phyloP scores from a whole-genome alignment of 2,113 vertebrate species.

The Lichenostomus cassidix region DNA sequence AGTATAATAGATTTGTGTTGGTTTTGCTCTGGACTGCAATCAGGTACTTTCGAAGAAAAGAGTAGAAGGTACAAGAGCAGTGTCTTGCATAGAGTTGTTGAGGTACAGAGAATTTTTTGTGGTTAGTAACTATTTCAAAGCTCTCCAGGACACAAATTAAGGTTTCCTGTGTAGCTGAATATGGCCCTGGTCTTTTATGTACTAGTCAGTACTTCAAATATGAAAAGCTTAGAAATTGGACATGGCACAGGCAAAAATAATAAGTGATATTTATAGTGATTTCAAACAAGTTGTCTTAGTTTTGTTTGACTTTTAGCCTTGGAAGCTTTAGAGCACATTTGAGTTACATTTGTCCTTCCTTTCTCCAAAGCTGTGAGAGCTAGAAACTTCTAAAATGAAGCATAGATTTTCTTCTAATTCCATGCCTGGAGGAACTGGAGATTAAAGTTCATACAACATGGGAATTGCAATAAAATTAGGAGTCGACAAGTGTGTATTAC shows the following conservation, averaged over 20 bases:
- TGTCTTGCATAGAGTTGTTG: background rate
- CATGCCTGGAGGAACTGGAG: background rate
- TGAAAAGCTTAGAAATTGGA: background rate
- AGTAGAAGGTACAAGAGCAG: background rate
- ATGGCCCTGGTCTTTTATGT: background rate
- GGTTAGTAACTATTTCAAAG: background rate
- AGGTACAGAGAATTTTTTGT: background rate
- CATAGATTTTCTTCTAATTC: background rate
- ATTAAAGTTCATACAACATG: background rate
- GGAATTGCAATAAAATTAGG: background rate
- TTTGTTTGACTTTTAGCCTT: background rate
- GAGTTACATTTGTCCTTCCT: background rate
- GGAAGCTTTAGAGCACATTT: background rate
- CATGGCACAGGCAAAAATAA: background rate
- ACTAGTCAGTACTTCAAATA: background rate
- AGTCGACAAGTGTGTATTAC: background rate
- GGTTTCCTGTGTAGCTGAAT: background rate
- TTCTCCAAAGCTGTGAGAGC: background rate
- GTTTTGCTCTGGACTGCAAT: background rate
- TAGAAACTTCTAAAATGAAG: background rate
- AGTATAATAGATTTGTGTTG: background rate
- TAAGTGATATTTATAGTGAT: background rate
- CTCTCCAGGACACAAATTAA: background rate
- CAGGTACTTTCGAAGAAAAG: background rate
- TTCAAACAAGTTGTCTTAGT: background rate